A percentile compares a stretch with the other conserved stretches of the same genome.
Conservation (phyloP, 2,797 vertebrate genomes). For the Mionectes olivaceus region DNA sequence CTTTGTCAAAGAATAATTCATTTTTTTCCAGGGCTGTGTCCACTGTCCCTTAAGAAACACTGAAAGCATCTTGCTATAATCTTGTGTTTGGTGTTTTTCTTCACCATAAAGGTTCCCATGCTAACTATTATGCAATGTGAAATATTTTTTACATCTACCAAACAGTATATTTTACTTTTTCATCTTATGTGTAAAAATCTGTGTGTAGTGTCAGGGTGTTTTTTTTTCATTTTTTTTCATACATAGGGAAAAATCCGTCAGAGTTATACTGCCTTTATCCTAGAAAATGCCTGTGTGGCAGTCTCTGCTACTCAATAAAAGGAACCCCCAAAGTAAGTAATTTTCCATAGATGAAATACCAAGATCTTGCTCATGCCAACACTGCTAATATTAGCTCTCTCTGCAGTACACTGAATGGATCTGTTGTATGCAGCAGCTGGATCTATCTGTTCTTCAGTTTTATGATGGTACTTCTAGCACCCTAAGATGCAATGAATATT, state of each 20-base stretch:
- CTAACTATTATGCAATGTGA: background rate
- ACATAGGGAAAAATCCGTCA: background rate
- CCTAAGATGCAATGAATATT: background rate
- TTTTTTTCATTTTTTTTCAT: background rate
- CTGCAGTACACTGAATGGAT: background rate
- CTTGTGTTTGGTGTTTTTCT: rapidly evolving
- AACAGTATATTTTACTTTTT: background rate
- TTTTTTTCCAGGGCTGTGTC: background rate
- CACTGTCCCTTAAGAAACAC: background rate
- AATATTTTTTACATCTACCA: background rate
- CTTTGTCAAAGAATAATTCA: background rate
- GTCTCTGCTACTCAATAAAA: background rate
- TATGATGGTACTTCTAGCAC: background rate
- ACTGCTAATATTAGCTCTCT: background rate
- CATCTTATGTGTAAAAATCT: background rate
- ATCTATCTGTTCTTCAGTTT: background rate
- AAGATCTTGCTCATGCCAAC: background rate
- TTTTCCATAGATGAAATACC: background rate
- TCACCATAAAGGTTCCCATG: background rate
- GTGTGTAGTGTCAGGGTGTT: background rate
- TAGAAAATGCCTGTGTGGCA: background rate
- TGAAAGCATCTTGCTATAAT: background rate
- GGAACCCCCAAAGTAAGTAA: background rate
- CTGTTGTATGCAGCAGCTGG: background rate
- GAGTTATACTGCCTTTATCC: background rate